Base-by-base conservation (phyloP, 2,888 invertebrate genomes). In the Aphidoletes aphidimyza region DNA sequence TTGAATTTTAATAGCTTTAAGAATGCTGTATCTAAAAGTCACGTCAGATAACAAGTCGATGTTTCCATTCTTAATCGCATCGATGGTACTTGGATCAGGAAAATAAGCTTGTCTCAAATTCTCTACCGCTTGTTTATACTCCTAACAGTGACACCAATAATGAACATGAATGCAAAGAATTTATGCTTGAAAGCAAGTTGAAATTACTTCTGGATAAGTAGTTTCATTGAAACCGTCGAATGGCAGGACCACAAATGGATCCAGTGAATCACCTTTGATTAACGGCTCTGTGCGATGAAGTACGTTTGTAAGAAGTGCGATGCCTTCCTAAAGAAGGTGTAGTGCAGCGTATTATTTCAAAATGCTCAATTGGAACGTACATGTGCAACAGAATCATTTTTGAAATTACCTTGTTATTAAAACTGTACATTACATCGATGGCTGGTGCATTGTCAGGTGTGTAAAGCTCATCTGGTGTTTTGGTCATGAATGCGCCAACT, bases 181-280 rank as follows among this genome's bases (percentile, higher is more conserved):
- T 6, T 47, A 17, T 59, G 8, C 59, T 22, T 26, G 26, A 19
- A 22, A 78, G 8, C n/a, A 19, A n/a, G n/a, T 36, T 5, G n/a
- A 1, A 22, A 78, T 78, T 19, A 78, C 78, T n/a, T 78, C 36
- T 78, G 78, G 78, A 78, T 78, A 78, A 34, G 78, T 78, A 19
- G 9, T n/a, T 36, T 36, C 22, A 78, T 78, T 26, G n/a, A 78
- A 22, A 14, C 36, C 78, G n/a, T n/a, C 1, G 17, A 78, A 78
- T 78, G 78, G 17, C 78, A 78, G 17, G 22, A 34, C 11, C 9
- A 47, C 3, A 3, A 14, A 14, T 36, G 83, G 36, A 6, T 83
- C 37, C 11, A 17, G 9, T 19, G 36, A 36, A 83, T 83, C 17
- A 14, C 6, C 83, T 0, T 8, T 36, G 22, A 83, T n/a, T 9